These are phyloP conservation scores for Eupeodes luniger DNA, from an alignment of 2,888 invertebrate species.

Conservation along the genomic window DNA sequence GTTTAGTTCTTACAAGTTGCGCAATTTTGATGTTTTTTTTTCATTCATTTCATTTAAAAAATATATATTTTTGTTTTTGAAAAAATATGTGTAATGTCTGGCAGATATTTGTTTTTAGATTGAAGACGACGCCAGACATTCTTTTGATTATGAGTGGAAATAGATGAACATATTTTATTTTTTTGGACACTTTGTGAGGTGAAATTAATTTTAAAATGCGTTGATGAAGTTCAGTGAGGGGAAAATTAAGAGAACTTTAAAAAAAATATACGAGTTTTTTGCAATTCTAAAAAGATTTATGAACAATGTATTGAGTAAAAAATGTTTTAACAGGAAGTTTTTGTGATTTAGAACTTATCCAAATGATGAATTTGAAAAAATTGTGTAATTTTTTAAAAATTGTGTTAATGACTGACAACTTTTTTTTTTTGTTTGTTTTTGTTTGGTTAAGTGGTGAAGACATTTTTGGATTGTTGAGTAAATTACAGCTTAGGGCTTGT, in stretches of 20 bases:
- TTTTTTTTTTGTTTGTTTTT: not conserved
- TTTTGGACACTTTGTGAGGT: constrained; percentile 29
- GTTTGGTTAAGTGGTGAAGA: constrained; percentile 11
- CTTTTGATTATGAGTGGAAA: constrained; percentile 41
- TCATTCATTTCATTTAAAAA: constrained; percentile 23
- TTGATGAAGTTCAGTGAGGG: too few species aligned
- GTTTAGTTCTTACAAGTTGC: constrained; percentile 32
- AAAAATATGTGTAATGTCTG: constrained; percentile 27
- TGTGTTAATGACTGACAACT: constrained; percentile 23
- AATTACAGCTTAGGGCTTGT: not conserved
- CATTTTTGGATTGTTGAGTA: not conserved
- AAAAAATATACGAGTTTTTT: not conserved
- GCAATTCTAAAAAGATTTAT: constrained; percentile 29
- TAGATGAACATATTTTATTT: constrained; percentile 29
- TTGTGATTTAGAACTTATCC: not conserved
- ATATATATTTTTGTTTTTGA: constrained; percentile 20
- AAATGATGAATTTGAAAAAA: constrained; percentile 29
- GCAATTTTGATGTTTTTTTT: constrained; percentile 29
- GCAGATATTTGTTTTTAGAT: constrained; percentile 28
- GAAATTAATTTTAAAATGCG: constrained; percentile 28
- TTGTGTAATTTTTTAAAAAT: constrained; percentile 24
- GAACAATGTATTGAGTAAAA: constrained; percentile 7
- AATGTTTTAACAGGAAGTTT: not conserved
- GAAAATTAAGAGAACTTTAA: not conserved
- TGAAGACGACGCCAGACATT: constrained; percentile 46